A percentile compares a stretch with the other conserved stretches of the same genome.
Evolutionary conservation across 2,888 invertebrate genomes (phyloP).

Genomic region (Cosmopolites sordidus): DNA sequence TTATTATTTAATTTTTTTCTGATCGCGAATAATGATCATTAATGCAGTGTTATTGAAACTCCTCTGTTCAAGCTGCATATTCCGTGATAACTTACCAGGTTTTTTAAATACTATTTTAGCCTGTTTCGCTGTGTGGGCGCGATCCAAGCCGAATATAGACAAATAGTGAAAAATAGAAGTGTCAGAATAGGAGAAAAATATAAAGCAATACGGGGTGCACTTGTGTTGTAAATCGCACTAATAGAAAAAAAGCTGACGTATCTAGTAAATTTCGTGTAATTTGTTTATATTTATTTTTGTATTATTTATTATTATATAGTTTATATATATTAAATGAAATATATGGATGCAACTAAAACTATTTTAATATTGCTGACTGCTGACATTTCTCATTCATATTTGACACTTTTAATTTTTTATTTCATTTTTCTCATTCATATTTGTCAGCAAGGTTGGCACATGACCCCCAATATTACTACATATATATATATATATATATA

Average conservation of each 20-base stretch:
- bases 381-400: too few relatives aligned
- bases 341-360: too few relatives aligned
- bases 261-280: too few relatives aligned
- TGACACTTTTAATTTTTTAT: too few relatives aligned
- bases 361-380: too few relatives aligned
- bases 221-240: conserved; percentile 36
- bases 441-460: too few relatives aligned
- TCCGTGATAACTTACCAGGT: conserved; percentile 52
- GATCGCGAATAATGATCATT: conserved; percentile 27
- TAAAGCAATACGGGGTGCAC: conserved; percentile 48
- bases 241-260: conserved; percentile 21
- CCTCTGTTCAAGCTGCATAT: conserved; percentile 49
- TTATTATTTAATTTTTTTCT: background rate
- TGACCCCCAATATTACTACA: too few relatives aligned
- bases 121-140: conserved; percentile 52
- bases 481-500: too few relatives aligned
- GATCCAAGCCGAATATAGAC: conserved; percentile 51
- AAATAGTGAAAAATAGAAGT: conserved; percentile 53
- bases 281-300: too few relatives aligned
- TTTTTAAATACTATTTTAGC: conserved; percentile 51
- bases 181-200: conserved; percentile 52
- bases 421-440: too few relatives aligned
- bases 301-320: too few relatives aligned
- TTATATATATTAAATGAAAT: too few relatives aligned
- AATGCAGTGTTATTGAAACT: conserved; percentile 39